These are phyloP conservation scores for Caenorhabditis latens DNA, from an alignment of 1,140 invertebrate species.

Conservation along the genomic window DNA sequence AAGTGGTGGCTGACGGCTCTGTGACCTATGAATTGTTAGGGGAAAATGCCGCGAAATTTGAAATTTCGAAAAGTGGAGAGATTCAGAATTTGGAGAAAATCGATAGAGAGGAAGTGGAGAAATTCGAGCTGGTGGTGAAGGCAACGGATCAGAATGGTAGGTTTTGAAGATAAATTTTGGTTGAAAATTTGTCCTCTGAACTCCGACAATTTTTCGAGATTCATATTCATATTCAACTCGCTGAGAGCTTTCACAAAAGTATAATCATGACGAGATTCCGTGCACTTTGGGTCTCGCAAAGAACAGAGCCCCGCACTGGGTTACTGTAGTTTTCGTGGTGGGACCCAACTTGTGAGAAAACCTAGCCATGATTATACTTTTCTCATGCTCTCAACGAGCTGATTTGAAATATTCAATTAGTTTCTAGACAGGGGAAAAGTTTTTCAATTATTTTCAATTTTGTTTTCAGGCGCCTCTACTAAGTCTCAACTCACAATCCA, in stretches of 20 bases:
- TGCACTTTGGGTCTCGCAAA: too few relatives aligned
- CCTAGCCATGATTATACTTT: too few relatives aligned
- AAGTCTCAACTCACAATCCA: slow-evolving; percentile 20
- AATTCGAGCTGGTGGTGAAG: slow-evolving; percentile 52
- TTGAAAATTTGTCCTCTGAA: background rate
- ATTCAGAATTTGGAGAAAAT: slow-evolving; percentile 41
- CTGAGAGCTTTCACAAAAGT: too few relatives aligned
- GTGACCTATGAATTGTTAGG: slow-evolving; percentile 25
- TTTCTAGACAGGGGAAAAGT: too few relatives aligned
- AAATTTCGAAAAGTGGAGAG: slow-evolving; percentile 43
- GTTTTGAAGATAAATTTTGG: background rate
- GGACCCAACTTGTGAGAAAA: too few relatives aligned
- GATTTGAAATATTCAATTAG: too few relatives aligned
- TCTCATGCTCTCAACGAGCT: too few relatives aligned
- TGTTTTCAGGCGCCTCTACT: background rate
- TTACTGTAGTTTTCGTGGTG: too few relatives aligned
- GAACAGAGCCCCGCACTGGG: too few relatives aligned
- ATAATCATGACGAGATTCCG: too few relatives aligned
- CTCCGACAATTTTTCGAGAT: background rate
- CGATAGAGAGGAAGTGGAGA: slow-evolving; percentile 59
- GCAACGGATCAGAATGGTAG: slow-evolving; percentile 47
- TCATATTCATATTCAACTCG: background rate
- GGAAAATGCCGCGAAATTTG: slow-evolving; percentile 40
- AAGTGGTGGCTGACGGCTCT: slow-evolving; percentile 7
- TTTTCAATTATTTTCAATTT: too few relatives aligned